These are phyloP conservation scores for Mustelus asterias DNA, from an alignment of 2,113 vertebrate species.

Conservation along the genomic window DNA sequence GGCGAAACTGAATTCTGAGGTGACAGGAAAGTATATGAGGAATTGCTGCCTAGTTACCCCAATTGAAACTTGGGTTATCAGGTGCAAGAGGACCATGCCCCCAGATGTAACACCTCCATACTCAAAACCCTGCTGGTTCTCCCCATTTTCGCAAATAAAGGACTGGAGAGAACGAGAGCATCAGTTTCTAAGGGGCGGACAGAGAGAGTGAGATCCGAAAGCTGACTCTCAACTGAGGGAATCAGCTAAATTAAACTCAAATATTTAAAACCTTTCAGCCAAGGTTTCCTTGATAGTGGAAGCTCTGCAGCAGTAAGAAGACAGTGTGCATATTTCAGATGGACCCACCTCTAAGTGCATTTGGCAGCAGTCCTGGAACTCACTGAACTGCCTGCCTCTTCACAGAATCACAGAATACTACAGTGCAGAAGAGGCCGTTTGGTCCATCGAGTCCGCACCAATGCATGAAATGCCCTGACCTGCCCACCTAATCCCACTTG, in stretches of 20 bases:
- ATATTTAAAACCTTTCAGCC: neutral
- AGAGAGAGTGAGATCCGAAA: neutral
- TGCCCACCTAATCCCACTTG: too few species aligned
- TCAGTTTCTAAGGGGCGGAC: neutral
- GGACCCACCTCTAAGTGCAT: neutral
- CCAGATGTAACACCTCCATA: neutral
- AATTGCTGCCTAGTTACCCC: neutral
- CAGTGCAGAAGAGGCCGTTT: too few species aligned
- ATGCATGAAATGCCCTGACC: too few species aligned
- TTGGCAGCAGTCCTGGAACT: neutral
- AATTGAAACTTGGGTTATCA: neutral
- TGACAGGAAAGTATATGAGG: neutral
- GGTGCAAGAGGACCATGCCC: neutral
- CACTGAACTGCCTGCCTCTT: neutral
- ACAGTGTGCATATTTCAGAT: neutral
- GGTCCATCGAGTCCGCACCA: too few species aligned
- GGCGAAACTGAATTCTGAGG: neutral
- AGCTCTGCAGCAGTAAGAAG: neutral
- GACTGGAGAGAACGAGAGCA: too few species aligned
- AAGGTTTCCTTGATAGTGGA: neutral
- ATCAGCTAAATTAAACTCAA: neutral
- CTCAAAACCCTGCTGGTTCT: neutral
- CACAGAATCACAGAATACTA: too few species aligned
- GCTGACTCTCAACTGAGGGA: neutral
- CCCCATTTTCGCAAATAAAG: too few species aligned